These are phyloP conservation scores for Felis chaus DNA, from an alignment of 2,113 vertebrate genomes.

Conservation along the genomic window DNA sequence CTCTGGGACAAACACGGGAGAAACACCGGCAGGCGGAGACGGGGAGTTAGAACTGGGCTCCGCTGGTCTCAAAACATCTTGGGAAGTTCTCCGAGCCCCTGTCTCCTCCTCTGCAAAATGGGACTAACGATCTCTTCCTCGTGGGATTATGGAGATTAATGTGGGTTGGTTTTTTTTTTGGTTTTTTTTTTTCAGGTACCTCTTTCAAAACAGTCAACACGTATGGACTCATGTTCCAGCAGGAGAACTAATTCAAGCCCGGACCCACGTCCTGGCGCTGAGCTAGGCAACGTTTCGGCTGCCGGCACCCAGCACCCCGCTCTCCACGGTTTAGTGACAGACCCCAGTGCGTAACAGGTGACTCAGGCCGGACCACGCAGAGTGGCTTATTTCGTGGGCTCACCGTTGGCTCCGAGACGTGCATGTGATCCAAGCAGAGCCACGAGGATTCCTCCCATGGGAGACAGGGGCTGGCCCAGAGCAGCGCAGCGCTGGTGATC, in stretches of 20 bases:
- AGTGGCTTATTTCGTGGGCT: not conserved
- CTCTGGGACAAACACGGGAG: rapidly evolving
- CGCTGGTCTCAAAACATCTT: not conserved
- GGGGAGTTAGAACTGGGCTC: not conserved
- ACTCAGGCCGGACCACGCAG: not conserved
- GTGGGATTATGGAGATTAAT: not conserved
- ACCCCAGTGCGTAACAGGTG: rapidly evolving
- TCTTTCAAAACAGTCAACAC: not conserved
- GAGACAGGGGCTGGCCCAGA: no score
- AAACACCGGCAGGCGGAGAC: rapidly evolving
- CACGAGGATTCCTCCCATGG: not conserved
- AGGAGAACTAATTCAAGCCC: not conserved
- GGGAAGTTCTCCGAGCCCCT: not conserved
- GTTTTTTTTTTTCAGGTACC: not conserved
- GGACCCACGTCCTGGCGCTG: not conserved
- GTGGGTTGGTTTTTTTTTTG: not conserved
- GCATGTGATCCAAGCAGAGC: not conserved
- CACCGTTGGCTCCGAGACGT: not conserved
- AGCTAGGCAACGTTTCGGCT: not conserved
- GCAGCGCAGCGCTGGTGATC: not conserved
- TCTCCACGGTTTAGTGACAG: rapidly evolving
- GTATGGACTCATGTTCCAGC: not conserved
- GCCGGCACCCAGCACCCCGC: rapidly evolving
- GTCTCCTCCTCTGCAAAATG: not conserved
- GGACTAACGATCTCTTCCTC: not conserved